A percentile compares a stretch with the other conserved stretches of the same genome.
These are phyloP conservation scores for Meleagris gallopavo DNA, from an alignment of 2,113 vertebrate species.

Conservation along the genomic window DNA sequence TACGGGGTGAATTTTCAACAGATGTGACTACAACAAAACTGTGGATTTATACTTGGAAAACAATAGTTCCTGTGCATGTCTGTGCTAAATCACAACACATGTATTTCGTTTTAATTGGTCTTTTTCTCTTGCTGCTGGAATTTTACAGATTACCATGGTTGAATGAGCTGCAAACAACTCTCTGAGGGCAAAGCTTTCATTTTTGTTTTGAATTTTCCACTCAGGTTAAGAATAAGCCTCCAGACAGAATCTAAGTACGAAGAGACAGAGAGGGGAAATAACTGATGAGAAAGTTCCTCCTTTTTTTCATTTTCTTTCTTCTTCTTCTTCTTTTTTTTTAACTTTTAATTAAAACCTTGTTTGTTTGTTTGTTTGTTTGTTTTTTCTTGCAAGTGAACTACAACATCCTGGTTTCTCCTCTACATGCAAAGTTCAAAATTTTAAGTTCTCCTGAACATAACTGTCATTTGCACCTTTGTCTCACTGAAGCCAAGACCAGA, in stretches of 20 bases:
- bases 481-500: not conserved
- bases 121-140: not conserved
- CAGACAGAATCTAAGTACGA: not conserved
- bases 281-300: not conserved
- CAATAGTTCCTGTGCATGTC: not conserved
- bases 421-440: not conserved
- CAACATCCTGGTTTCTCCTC: not conserved
- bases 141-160: conserved; percentile 2
- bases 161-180: conserved; percentile 9
- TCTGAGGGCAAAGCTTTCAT: conserved; percentile 7
- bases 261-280: not conserved
- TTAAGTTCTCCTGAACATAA: not conserved
- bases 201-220: conserved; percentile 43
- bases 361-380: not conserved
- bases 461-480: not conserved
- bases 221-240: not conserved
- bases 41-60: not conserved
- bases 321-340: not conserved
- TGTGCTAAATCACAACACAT: not conserved
- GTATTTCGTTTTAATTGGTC: conserved; percentile 39
- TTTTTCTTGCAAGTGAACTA: not conserved
- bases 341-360: not conserved
- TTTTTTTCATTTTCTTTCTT: not conserved
- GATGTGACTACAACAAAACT: not conserved
- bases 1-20: not conserved